Base-by-base conservation (phyloP, 2,113 vertebrate genomes). In the Mormyrus iriodes region DNA sequence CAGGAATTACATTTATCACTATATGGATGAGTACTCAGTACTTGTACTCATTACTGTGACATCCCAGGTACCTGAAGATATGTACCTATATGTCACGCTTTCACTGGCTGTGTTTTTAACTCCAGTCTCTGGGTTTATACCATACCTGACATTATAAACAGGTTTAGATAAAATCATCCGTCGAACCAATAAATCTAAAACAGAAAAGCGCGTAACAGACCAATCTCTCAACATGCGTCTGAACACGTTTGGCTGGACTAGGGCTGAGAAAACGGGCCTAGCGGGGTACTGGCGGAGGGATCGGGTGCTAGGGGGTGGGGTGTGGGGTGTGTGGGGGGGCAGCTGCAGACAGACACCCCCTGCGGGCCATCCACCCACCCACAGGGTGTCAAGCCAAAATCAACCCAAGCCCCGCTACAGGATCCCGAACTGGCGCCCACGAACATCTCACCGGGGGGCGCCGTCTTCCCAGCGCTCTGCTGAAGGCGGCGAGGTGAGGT, bases 341-440 rank as follows among this genome's bases (percentile, higher is more conserved):
- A 13, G 73, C 73, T 84, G 82, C 44, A 84, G 82, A 84, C 42
- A 84, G 82, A 84, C 82, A 84, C 82, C 82, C 82, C 82, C 82
- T n/a, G 82, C 44, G 3, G 82, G 15, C 44, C 82, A 13, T 84
- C 82, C 82, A 46, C 82, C 82, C 82, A 84, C 82, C 82, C 49
- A n/a, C 85, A 39, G 2, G 51, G 2, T 48, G 48, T n/a, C 4
- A 27, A 31, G 49, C 85, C 85, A 86, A 53, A 19, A 31, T 48
- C 51, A 31, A n/a, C 49, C 24, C 85, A 21, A 51, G 48, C 13
- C 85, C 27, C n/a, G 17, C 19, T 35, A 35, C 24, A 35, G 85
- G 49, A 86, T 27, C 51, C 42, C 31, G 51, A 86, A 86, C 27
- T 86, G 85, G 51, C 13, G 6, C 48, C 51, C 7, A 9, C 27